Evolutionary conservation across 2,797 vertebrate species (phyloP).

Genomic region (Florisuga fusca): DNA sequence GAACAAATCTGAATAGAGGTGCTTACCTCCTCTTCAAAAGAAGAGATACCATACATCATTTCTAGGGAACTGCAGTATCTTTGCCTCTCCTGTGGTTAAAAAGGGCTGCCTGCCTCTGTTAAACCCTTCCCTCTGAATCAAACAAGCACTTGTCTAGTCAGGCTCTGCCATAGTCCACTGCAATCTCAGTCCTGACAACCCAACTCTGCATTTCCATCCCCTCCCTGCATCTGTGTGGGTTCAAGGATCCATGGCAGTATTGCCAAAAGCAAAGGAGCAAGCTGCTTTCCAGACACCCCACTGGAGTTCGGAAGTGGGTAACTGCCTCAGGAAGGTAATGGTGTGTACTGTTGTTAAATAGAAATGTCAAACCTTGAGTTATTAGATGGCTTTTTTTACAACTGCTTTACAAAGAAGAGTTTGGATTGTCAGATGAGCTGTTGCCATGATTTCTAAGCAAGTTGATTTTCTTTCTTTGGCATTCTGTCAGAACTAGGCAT

Average conservation of each 20-base stretch:
- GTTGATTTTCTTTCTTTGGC: slow-evolving; percentile 1
- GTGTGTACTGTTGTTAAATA: neutral
- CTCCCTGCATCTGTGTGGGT: neutral
- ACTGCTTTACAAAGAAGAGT: neutral
- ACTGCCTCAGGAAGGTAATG: neutral
- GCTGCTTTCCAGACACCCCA: neutral
- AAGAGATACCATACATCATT: neutral
- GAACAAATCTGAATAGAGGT: neutral
- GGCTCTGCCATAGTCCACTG: neutral
- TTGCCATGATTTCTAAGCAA: neutral
- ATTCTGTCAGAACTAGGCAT: neutral
- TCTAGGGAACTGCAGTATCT: neutral
- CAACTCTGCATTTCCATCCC: neutral
- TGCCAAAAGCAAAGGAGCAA: neutral
- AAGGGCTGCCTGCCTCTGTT: neutral
- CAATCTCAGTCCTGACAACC: neutral
- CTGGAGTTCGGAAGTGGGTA: neutral
- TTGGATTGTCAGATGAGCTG: neutral
- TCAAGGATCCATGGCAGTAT: neutral
- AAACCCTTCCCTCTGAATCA: neutral
- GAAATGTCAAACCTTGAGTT: neutral
- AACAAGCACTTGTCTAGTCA: neutral
- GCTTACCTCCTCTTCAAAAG: neutral
- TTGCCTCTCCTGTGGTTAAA: neutral
- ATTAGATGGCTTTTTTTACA: neutral